phyloP scores from a whole-genome alignment of 2,888 invertebrate species.

The Pelosia muscerda region DNA sequence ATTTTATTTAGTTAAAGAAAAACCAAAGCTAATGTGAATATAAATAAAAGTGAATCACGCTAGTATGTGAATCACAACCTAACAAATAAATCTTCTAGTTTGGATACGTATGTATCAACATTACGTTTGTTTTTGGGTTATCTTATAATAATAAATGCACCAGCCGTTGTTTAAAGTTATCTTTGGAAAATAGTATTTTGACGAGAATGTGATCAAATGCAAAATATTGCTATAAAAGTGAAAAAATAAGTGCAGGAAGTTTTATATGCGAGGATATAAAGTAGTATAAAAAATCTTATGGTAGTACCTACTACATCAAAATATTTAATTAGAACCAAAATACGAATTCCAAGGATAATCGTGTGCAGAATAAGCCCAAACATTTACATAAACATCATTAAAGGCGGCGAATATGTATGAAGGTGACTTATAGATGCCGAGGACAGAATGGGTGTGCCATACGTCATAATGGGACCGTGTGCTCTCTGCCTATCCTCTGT shows the following conservation, averaged over 20 bases:
- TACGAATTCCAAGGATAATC: slow-evolving; percentile 23
- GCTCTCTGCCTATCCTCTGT: slow-evolving; percentile 34
- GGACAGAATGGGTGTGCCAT: slow-evolving; percentile 39
- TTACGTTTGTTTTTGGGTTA: slow-evolving; percentile 27
- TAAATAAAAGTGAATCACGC: slow-evolving; percentile 1
- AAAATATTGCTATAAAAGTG: slow-evolving; percentile 58
- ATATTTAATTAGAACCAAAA: slow-evolving; percentile 38
- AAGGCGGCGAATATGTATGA: slow-evolving; percentile 65
- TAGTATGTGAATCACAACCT: background rate
- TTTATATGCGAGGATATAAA: slow-evolving; percentile 62
- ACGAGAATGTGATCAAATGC: slow-evolving; percentile 48
- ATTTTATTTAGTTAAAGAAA: background rate
- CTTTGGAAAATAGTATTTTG: slow-evolving; percentile 48
- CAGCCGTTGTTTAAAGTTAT: slow-evolving; percentile 40
- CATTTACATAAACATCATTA: slow-evolving; percentile 67
- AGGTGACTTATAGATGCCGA: slow-evolving; percentile 51
- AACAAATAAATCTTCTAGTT: slow-evolving; percentile 13
- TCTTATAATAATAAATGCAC: slow-evolving; percentile 42
- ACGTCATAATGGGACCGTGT: slow-evolving; percentile 39
- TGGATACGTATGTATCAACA: slow-evolving; percentile 9
- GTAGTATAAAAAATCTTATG: too few species aligned
- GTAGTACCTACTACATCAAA: slow-evolving; percentile 35
- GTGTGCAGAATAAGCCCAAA: slow-evolving; percentile 52
- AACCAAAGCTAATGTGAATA: background rate
- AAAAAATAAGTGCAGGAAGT: slow-evolving; percentile 54